These are phyloP conservation scores for Echeneis naucrates DNA, from an alignment of 2,797 vertebrate genomes.

Conservation along the genomic window DNA sequence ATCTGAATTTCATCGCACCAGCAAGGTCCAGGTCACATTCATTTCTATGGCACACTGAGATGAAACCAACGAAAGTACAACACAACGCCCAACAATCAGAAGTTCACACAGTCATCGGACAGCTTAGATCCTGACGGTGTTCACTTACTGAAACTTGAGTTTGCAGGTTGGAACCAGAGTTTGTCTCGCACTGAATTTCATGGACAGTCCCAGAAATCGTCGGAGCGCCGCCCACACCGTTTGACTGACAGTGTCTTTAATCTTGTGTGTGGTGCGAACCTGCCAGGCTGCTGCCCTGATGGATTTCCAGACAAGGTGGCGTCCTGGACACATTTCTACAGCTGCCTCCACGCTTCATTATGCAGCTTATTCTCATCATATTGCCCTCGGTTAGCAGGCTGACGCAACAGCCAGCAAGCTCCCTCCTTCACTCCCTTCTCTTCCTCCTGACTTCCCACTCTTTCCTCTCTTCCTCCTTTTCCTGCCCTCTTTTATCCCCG, in stretches of 20 bases:
- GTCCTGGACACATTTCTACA: slow-evolving; percentile 63
- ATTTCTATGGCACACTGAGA: too few species aligned
- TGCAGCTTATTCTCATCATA: slow-evolving; percentile 77
- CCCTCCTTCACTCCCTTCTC: slow-evolving; percentile 40
- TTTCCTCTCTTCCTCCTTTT: slow-evolving; percentile 16
- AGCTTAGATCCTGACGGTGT: too few species aligned
- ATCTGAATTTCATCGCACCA: too few species aligned
- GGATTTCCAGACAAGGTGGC: slow-evolving; percentile 74
- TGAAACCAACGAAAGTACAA: too few species aligned
- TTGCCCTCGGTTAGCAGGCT: slow-evolving; percentile 72
- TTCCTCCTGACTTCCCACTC: slow-evolving; percentile 38
- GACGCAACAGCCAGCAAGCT: slow-evolving; percentile 77
- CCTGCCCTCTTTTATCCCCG: background rate
- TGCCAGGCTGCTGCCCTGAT: slow-evolving; percentile 59
- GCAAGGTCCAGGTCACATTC: too few species aligned
- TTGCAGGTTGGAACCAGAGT: too few species aligned
- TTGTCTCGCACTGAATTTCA: too few species aligned
- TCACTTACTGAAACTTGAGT: too few species aligned
- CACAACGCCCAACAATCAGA: too few species aligned
- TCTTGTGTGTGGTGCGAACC: slow-evolving; percentile 27
- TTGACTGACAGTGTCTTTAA: slow-evolving; percentile 35
- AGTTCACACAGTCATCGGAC: too few species aligned
- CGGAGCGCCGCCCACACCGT: slow-evolving; percentile 17
- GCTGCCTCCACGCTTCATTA: slow-evolving; percentile 71
- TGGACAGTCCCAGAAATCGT: background rate